Evolutionary conservation across 2,888 invertebrate genomes (phyloP).

Genomic region (Perizoma flavofasciatum): DNA sequence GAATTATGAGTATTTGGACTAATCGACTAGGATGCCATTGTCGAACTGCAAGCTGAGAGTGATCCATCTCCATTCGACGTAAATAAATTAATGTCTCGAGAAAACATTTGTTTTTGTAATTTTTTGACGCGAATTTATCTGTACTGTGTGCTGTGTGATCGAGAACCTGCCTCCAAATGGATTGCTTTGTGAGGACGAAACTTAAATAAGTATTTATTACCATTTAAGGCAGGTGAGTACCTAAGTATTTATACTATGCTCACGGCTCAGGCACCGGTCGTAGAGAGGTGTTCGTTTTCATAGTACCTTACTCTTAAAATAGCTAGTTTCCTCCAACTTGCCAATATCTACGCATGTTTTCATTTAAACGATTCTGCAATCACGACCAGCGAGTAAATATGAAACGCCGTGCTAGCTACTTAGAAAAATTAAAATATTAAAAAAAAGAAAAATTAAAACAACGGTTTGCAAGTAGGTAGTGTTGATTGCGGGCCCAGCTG

Average conservation of each 20-base stretch:
- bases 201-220: conserved; percentile 11
- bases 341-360: conserved; percentile 4
- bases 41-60: conserved; percentile 9
- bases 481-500: background rate
- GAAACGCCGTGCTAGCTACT: conserved; percentile 2
- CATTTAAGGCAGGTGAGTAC: conserved; percentile 3
- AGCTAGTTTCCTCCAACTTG: too few relatives aligned
- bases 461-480: conserved; percentile 2
- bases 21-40: conserved; percentile 32
- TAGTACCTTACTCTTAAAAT: too few relatives aligned
- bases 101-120: conserved; percentile 38
- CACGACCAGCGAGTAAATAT: conserved; percentile 6
- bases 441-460: too few relatives aligned
- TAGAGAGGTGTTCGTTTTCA: too few relatives aligned
- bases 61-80: conserved; percentile 33
- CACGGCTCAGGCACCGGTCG: background rate
- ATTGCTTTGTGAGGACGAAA: conserved; percentile 6
- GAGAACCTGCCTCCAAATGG: conserved; percentile 6
- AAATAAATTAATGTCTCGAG: conserved; percentile 33
- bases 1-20: conserved; percentile 1
- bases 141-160: conserved; percentile 19
- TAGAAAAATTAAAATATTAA: too few relatives aligned
- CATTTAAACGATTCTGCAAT: conserved; percentile 7
- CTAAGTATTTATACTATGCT: conserved; percentile 12
- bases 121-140: conserved; percentile 39